A percentile compares a stretch with the other conserved stretches of the same genome.
These are phyloP conservation scores for Channa maculata DNA, from an alignment of 2,113 vertebrate species.

Conservation along the genomic window DNA sequence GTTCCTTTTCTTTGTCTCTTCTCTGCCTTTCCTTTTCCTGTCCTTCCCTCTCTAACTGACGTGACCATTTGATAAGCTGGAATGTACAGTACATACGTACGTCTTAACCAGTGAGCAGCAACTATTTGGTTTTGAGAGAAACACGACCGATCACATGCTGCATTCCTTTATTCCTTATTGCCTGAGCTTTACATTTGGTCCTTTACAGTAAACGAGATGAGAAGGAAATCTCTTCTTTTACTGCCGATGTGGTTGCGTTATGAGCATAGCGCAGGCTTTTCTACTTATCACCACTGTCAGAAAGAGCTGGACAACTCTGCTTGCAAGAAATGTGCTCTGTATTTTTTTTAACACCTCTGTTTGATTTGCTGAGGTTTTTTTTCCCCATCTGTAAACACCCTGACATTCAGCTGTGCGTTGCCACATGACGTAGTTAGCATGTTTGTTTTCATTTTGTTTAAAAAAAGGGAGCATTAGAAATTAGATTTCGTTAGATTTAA, in stretches of 20 bases:
- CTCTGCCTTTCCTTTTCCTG: not conserved
- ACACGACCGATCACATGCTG: too few species aligned
- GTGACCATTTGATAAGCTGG: not conserved
- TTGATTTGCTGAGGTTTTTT: not conserved
- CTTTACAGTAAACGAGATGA: not conserved
- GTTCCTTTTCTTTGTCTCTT: not conserved
- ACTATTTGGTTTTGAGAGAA: not conserved
- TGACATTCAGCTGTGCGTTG: not conserved
- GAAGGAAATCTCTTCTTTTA: not conserved
- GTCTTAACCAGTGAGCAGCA: not conserved
- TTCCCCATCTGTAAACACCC: not conserved
- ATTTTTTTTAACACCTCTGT: not conserved
- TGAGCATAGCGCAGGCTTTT: not conserved
- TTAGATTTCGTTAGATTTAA: not conserved
- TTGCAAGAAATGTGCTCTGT: not conserved
- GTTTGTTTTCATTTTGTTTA: too few species aligned
- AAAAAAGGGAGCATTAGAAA: too few species aligned
- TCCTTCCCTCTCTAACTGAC: not conserved
- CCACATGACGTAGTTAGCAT: too few species aligned
- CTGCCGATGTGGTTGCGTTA: slow-evolving; percentile 1
- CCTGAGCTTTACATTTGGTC: not conserved
- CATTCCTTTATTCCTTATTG: not conserved
- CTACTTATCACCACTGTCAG: not conserved
- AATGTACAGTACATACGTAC: not conserved
- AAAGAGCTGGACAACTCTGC: not conserved